Conservation (phyloP, 92 coral and sea anemone genomes). For the Palythoa caribaeorum region DNA sequence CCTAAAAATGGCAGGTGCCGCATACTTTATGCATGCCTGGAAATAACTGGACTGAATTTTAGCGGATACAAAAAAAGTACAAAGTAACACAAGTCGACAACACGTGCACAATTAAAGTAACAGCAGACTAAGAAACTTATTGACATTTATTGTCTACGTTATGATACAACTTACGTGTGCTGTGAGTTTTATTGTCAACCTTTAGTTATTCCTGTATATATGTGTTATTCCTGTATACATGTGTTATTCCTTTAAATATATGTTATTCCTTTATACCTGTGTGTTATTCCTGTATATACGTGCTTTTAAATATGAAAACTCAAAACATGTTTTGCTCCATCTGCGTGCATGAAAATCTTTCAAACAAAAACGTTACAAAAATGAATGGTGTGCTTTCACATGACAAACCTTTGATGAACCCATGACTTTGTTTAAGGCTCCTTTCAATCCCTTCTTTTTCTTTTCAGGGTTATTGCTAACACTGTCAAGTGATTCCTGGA, state of each 20-base stretch:
- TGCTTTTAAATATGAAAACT: background rate
- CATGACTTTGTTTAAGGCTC: constrained; percentile 82
- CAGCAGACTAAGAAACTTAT: background rate
- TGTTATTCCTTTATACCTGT: background rate
- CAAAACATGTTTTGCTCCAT: background rate
- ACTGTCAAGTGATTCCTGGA: constrained; percentile 90
- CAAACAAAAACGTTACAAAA: constrained; percentile 6
- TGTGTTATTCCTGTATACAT: background rate
- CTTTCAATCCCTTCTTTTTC: constrained; percentile 95
- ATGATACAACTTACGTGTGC: background rate
- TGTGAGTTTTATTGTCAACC: too few species aligned
- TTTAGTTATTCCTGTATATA: too few species aligned
- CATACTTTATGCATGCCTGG: background rate
- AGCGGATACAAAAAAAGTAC: background rate
- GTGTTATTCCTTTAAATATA: too few species aligned
- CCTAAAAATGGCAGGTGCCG: background rate
- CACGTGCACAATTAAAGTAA: background rate
- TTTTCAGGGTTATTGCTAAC: constrained; percentile 85
- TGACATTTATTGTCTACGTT: background rate
- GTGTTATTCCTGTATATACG: background rate
- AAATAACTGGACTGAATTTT: background rate
- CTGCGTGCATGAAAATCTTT: background rate
- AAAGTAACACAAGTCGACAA: background rate
- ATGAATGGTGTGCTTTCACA: constrained; percentile 10
- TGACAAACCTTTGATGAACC: constrained; percentile 90